Evolutionary conservation across 2,888 invertebrate genomes (phyloP).

Genomic region (Timema podura): DNA sequence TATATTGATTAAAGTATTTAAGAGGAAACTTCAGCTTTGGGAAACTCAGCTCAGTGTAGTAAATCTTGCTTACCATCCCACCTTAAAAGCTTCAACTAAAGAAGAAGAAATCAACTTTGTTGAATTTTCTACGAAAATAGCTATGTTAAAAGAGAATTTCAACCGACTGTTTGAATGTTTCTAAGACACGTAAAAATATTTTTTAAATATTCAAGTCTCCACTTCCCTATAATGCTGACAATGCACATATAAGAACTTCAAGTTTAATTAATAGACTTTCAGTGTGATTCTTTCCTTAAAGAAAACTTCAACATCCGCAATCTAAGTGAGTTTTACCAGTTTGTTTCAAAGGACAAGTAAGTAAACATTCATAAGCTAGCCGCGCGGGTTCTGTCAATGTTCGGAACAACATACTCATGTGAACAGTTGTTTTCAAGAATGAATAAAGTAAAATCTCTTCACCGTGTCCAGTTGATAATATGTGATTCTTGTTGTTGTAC

Average conservation of each 20-base stretch:
- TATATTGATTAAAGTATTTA: no score
- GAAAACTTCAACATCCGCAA: not conserved
- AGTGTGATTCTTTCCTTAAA: conserved; percentile 8
- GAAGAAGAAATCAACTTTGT: not conserved
- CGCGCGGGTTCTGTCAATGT: conserved; percentile 8
- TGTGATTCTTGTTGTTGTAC: no score
- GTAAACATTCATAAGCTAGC: conserved; percentile 14
- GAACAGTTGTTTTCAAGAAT: conserved; percentile 13
- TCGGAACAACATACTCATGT: conserved; percentile 9
- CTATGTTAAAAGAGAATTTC: conserved; percentile 1
- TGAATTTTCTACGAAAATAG: not conserved
- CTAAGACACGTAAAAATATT: not conserved
- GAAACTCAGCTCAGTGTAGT: not conserved
- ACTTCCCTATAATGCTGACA: conserved; percentile 3
- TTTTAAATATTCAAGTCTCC: not conserved
- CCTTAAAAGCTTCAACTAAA: not conserved
- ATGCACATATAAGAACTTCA: conserved; percentile 9
- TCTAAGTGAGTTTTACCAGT: conserved; percentile 15
- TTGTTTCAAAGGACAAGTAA: conserved; percentile 17
- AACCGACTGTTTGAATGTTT: conserved; percentile 6
- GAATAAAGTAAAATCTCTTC: conserved; percentile 13
- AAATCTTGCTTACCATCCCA: not conserved
- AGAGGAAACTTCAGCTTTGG: not conserved
- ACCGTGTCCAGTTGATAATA: no score
- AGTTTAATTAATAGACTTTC: conserved; percentile 12